Conservation (phyloP, 53 echinoderm and acorn worm genomes). For the Paracentrotus lividus region DNA sequence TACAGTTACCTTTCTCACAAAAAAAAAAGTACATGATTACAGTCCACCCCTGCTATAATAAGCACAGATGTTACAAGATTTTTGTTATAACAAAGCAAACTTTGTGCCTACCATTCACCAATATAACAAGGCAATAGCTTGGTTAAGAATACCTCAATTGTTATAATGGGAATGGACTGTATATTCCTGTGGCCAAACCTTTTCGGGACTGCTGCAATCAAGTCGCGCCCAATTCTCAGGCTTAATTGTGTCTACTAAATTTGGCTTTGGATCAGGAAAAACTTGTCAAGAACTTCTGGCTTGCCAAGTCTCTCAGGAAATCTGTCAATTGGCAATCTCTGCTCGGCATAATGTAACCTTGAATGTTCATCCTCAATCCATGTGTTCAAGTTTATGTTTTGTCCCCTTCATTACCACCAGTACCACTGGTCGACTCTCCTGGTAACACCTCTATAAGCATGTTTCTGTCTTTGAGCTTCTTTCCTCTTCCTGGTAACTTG, state of each 20-base stretch:
- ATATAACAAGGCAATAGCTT: too few species aligned
- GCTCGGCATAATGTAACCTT: background rate
- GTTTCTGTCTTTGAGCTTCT: conserved; percentile 26
- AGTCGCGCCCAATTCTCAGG: background rate
- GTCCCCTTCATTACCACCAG: background rate
- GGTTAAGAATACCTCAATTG: too few species aligned
- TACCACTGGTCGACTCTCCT: background rate
- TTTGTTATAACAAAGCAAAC: too few species aligned
- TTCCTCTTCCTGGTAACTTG: conserved; percentile 11
- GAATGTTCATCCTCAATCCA: background rate
- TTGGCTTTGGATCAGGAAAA: background rate
- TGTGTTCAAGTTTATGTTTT: background rate
- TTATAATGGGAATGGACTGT: too few species aligned
- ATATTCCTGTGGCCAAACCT: background rate
- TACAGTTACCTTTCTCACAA: too few species aligned
- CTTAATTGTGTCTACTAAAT: background rate
- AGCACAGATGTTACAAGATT: too few species aligned
- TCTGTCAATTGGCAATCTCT: background rate
- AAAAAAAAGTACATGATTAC: too few species aligned
- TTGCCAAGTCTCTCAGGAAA: background rate
- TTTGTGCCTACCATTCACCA: too few species aligned
- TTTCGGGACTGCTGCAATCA: background rate
- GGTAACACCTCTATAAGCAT: conserved; percentile 46
- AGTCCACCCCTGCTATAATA: too few species aligned
- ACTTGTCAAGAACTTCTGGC: background rate